Conservation (phyloP, 2,888 invertebrate species). For the Galerucella calmariensis region DNA sequence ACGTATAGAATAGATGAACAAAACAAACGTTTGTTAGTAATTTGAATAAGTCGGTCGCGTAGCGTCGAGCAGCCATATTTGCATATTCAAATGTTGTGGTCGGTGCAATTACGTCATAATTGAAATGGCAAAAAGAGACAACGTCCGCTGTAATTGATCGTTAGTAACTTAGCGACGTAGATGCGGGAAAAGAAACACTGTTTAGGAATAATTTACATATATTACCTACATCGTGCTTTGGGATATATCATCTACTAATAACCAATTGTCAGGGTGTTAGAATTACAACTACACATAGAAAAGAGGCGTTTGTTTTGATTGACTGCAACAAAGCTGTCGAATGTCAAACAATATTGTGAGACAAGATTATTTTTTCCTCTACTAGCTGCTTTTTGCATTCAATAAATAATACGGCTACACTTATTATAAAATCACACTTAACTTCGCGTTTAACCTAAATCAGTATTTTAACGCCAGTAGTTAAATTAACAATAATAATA, state of each 20-base stretch:
- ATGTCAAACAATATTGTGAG: too few relatives aligned
- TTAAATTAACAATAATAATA: too few relatives aligned
- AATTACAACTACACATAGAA: too few relatives aligned
- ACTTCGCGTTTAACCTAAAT: too few relatives aligned
- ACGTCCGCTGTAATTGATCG: conserved; percentile 56
- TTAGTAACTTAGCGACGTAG: conserved; percentile 47
- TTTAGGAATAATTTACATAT: conserved; percentile 1
- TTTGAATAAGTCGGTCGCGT: conserved; percentile 56
- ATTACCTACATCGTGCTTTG: background rate
- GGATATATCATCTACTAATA: background rate
- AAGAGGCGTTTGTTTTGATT: too few relatives aligned
- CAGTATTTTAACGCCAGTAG: too few relatives aligned
- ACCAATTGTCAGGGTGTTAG: background rate
- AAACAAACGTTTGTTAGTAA: conserved; percentile 59
- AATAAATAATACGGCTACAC: too few relatives aligned
- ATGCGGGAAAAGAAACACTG: conserved; percentile 2
- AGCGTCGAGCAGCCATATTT: conserved; percentile 54
- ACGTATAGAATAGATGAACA: conserved; percentile 54
- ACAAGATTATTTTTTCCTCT: too few relatives aligned
- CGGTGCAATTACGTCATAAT: conserved; percentile 63
- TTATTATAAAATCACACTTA: too few relatives aligned
- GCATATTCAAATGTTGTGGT: conserved; percentile 64
- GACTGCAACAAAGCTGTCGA: too few relatives aligned
- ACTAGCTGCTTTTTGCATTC: too few relatives aligned
- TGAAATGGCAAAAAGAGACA: conserved; percentile 62